Percentiles rank a stretch among this genome's conserved stretches.
phyloP scores from a whole-genome alignment of 2,113 vertebrate species.

The Tricholaema leucomelas region DNA sequence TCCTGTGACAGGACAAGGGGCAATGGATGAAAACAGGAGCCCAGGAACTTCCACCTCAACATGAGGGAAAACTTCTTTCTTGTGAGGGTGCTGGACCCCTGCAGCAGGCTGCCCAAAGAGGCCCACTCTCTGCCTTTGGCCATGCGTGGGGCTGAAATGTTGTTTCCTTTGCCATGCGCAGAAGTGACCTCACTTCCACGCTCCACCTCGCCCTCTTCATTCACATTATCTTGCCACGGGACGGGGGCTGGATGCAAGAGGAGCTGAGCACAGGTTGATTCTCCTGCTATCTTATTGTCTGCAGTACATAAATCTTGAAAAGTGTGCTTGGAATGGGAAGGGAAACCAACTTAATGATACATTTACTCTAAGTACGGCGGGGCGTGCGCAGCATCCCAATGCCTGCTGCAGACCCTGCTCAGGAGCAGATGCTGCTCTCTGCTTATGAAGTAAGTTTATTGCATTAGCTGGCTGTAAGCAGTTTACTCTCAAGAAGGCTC shows the following conservation, averaged over 20 bases:
- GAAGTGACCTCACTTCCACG: neutral
- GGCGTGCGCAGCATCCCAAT: slow-evolving; percentile 20
- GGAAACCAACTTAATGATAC: slow-evolving; percentile 54
- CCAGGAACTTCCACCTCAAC: too few species aligned
- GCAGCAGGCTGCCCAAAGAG: too few species aligned
- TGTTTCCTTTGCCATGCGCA: neutral
- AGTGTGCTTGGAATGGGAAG: slow-evolving; percentile 60
- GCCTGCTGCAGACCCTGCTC: neutral
- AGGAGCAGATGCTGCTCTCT: slow-evolving; percentile 60
- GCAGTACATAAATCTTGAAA: slow-evolving; percentile 62
- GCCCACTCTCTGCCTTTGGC: neutral
- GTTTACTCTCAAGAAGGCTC: slow-evolving; percentile 61
- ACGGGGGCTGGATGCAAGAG: neutral
- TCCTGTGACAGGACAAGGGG: too few species aligned
- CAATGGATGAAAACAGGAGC: too few species aligned
- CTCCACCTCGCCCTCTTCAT: neutral
- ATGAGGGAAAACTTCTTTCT: too few species aligned
- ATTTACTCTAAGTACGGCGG: slow-evolving; percentile 46
- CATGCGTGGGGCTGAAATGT: neutral
- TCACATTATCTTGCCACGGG: neutral
- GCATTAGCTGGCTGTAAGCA: slow-evolving; percentile 63
- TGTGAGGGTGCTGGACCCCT: too few species aligned
- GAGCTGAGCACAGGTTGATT: neutral
- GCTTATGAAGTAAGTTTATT: slow-evolving; percentile 64
- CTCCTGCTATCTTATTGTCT: slow-evolving; percentile 45